phyloP scores from a whole-genome alignment of 1,140 invertebrate genomes.

The Drosophila pseudoananassae region DNA sequence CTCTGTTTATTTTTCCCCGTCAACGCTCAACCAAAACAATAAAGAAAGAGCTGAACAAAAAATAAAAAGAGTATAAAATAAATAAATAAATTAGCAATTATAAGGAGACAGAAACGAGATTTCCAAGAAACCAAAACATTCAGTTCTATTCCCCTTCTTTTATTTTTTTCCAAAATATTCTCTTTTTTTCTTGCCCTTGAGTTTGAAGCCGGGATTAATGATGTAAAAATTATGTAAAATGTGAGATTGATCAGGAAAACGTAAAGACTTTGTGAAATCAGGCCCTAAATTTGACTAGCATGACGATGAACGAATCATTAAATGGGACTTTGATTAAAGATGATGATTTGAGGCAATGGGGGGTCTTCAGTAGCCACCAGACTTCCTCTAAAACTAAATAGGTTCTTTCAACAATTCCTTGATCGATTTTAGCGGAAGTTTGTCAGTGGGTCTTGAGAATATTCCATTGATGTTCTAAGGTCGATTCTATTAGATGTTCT shows the following conservation, averaged over 20 bases:
- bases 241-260: conserved; percentile 3
- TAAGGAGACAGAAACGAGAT: conserved; percentile 64
- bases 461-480: not conserved
- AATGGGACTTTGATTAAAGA: conserved; percentile 17
- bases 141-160: conserved; percentile 18
- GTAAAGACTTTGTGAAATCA: conserved; percentile 26
- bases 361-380: not conserved
- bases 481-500: conserved; percentile 15
- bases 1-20: conserved; percentile 35
- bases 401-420: not conserved
- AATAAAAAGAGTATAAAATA: conserved; percentile 57
- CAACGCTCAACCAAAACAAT: conserved; percentile 47
- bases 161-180: conserved; percentile 9
- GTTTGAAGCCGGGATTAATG: conserved; percentile 15
- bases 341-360: conserved; percentile 3
- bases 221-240: conserved; percentile 38
- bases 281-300: conserved; percentile 38
- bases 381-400: conserved; percentile 14
- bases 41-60: conserved; percentile 65
- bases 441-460: not conserved
- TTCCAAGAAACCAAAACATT: conserved; percentile 54
- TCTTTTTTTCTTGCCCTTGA: conserved; percentile 28
- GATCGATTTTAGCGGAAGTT: conserved; percentile 3
- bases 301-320: conserved; percentile 29
- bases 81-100: conserved; percentile 79